Percentiles rank a stretch among this genome's conserved stretches.
Conservation (phyloP, 2,797 vertebrate species). For the Rachycentron canadum region DNA sequence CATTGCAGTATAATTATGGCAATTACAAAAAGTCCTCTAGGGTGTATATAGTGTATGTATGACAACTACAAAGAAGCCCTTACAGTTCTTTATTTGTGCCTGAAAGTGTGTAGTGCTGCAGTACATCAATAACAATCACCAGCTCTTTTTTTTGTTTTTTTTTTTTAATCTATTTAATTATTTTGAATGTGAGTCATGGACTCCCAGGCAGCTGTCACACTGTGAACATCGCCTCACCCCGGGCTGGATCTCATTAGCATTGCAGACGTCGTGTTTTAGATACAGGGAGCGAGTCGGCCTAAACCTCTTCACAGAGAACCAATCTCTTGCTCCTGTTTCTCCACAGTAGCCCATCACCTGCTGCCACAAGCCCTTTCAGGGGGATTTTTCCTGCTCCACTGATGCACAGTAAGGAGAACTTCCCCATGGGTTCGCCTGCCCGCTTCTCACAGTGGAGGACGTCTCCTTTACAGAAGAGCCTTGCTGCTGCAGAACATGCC, state of each 20-base stretch:
- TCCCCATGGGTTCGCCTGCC: constrained; percentile 45
- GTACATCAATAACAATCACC: constrained; percentile 7
- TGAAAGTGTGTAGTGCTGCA: constrained; percentile 15
- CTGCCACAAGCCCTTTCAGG: constrained; percentile 59
- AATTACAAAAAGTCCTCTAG: constrained; percentile 11
- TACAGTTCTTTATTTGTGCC: constrained; percentile 7
- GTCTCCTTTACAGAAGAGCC: constrained; percentile 26
- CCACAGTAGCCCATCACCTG: constrained; percentile 55
- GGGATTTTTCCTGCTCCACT: constrained; percentile 62
- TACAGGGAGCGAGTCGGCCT: constrained; percentile 18
- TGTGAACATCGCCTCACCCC: constrained; percentile 30
- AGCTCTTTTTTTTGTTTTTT: constrained; percentile 1
- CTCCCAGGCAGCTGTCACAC: constrained; percentile 51
- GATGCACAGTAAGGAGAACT: constrained; percentile 44
- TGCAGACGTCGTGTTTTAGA: constrained; percentile 50
- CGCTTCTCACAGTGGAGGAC: constrained; percentile 36
- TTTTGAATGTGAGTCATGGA: constrained; percentile 32
- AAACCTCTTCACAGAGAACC: constrained; percentile 48
- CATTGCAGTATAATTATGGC: constrained; percentile 1
- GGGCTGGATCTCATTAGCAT: constrained; percentile 61
- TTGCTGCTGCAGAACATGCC: constrained; percentile 11
- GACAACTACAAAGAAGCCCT: neutral
- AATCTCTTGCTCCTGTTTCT: constrained; percentile 40
- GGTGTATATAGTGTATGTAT: no score
- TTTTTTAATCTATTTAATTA: constrained; percentile 16